These are phyloP conservation scores for Dinomys branickii DNA, from an alignment of 2,113 vertebrate genomes.

Conservation along the genomic window DNA sequence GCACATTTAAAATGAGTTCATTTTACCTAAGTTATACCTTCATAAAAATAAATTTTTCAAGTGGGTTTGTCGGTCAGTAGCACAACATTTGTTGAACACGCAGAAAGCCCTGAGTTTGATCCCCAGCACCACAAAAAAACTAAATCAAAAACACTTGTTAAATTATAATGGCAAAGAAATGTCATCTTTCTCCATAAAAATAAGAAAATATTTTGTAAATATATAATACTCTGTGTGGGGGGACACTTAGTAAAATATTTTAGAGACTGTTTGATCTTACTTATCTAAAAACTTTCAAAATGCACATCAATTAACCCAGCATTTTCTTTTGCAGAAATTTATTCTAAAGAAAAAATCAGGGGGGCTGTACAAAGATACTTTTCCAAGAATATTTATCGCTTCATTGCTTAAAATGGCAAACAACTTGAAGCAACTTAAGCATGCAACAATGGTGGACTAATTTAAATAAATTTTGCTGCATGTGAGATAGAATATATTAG, in stretches of 20 bases:
- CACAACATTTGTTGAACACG: neutral
- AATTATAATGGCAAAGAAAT: neutral
- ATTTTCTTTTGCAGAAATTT: neutral
- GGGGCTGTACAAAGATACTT: neutral
- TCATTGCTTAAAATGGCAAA: neutral
- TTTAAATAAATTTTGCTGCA: neutral
- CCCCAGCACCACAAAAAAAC: neutral
- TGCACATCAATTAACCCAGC: no score
- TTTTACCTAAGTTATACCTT: neutral
- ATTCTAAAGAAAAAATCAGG: neutral
- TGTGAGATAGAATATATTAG: neutral
- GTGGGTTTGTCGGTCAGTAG: neutral
- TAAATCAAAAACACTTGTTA: neutral
- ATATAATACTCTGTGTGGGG: neutral
- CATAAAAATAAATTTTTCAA: neutral
- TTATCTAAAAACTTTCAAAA: neutral
- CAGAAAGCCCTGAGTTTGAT: neutral
- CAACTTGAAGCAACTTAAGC: neutral
- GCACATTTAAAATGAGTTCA: neutral
- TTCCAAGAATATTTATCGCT: neutral
- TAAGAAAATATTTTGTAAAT: constrained; percentile 5
- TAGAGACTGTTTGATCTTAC: neutral
- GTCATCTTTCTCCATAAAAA: neutral
- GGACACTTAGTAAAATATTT: neutral
- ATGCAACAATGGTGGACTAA: neutral